Evolutionary conservation across 1,140 invertebrate species (phyloP).

Genomic region (Rhopalosiphum padi): DNA sequence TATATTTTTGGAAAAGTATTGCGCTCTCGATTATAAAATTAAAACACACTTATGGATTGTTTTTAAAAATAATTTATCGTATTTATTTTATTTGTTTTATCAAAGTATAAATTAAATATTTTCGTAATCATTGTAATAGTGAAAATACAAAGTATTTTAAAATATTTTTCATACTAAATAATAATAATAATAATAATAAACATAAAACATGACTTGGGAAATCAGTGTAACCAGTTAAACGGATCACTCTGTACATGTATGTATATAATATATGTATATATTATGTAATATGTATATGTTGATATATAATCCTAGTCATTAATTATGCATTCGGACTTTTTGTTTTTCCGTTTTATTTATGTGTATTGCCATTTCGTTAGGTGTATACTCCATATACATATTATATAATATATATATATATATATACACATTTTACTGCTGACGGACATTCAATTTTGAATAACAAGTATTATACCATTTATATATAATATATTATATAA

Average conservation of each 20-base stretch:
- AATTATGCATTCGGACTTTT: conserved; percentile 8
- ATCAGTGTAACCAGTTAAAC: neutral
- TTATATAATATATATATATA: neutral
- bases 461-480: neutral
- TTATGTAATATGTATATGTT: neutral
- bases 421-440: neutral
- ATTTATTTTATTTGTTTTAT: neutral
- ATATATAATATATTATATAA: neutral
- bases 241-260: neutral
- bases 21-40: neutral
- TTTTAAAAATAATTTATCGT: neutral
- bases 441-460: neutral
- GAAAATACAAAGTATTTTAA: neutral
- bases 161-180: neutral
- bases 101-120: too few species aligned
- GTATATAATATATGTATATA: neutral
- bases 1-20: neutral
- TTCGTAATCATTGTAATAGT: neutral
- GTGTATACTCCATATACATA: neutral
- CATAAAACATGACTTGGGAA: neutral
- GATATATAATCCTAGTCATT: neutral
- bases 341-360: neutral
- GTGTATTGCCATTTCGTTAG: neutral
- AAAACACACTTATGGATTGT: neutral
- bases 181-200: too few species aligned